phyloP scores from a whole-genome alignment of 2,888 invertebrate genomes.

The Clistopyga incitator region DNA sequence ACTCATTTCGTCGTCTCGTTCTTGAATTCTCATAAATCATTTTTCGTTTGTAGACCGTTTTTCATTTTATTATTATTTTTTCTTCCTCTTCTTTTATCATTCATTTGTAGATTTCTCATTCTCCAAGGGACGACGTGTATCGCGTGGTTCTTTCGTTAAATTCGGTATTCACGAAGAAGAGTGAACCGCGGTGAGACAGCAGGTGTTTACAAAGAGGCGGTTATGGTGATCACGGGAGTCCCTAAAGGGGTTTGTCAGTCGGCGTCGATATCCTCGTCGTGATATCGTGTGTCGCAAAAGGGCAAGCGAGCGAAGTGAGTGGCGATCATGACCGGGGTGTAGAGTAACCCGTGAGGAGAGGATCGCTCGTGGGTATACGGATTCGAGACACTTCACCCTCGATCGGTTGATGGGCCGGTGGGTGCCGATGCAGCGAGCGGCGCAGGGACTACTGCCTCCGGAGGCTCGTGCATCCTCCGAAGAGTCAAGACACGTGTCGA shows the following conservation, averaged over 20 bases:
- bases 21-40: conserved; percentile 43
- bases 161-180: not conserved
- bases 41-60: not conserved
- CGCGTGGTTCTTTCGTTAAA: conserved; percentile 1
- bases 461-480: conserved; percentile 14
- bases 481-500: conserved; percentile 60
- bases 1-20: conserved; percentile 14
- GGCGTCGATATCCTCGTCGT: conserved; percentile 49
- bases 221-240: not conserved
- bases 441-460: conserved; percentile 9
- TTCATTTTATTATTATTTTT: not conserved
- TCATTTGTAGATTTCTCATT: not conserved
- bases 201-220: conserved; percentile 48
- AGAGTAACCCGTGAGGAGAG: conserved; percentile 72
- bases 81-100: not conserved
- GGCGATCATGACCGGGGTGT: conserved; percentile 74
- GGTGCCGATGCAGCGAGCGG: conserved; percentile 14
- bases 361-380: conserved; percentile 34
- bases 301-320: conserved; percentile 55
- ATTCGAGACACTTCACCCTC: conserved; percentile 58
- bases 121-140: not conserved
- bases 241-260: conserved; percentile 37
- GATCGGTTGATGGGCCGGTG: conserved; percentile 47
- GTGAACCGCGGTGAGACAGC: conserved; percentile 7
- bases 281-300: conserved; percentile 73